These are phyloP conservation scores for Morpho achilles DNA, from an alignment of 2,888 invertebrate genomes.

Conservation along the genomic window DNA sequence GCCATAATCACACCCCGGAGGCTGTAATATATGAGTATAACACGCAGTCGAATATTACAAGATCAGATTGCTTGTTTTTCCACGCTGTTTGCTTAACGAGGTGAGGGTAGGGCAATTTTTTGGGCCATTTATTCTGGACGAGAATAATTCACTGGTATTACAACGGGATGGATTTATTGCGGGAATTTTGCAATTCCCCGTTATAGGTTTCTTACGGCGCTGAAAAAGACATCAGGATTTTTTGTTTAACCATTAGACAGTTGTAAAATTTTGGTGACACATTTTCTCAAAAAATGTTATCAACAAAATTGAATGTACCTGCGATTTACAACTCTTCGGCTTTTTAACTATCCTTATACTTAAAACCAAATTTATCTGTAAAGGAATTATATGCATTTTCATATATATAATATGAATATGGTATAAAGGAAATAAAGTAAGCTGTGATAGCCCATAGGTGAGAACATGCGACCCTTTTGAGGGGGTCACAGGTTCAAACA, in stretches of 20 bases:
- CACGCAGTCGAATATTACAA: conserved; percentile 15
- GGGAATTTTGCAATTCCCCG: neutral
- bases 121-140: conserved; percentile 27
- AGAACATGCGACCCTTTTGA: no score
- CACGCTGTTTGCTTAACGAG: conserved; percentile 32
- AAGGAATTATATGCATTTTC: no score
- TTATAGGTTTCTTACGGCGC: neutral
- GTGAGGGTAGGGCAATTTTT: conserved; percentile 30
- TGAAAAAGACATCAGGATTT: neutral
- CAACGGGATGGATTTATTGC: conserved; percentile 13
- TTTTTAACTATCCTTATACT: neutral
- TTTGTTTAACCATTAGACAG: neutral
- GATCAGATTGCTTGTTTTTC: conserved; percentile 32
- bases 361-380: neutral
- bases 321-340: neutral
- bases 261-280: neutral
- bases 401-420: no score
- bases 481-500: no score
- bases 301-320: no score
- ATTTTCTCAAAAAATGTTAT: neutral
- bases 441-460: no score
- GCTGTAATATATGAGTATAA: neutral
- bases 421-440: no score
- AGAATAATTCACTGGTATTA: conserved; percentile 21
- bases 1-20: neutral